Base-by-base conservation (phyloP, 2,888 invertebrate species). In the Zaprionus bogoriensis region DNA sequence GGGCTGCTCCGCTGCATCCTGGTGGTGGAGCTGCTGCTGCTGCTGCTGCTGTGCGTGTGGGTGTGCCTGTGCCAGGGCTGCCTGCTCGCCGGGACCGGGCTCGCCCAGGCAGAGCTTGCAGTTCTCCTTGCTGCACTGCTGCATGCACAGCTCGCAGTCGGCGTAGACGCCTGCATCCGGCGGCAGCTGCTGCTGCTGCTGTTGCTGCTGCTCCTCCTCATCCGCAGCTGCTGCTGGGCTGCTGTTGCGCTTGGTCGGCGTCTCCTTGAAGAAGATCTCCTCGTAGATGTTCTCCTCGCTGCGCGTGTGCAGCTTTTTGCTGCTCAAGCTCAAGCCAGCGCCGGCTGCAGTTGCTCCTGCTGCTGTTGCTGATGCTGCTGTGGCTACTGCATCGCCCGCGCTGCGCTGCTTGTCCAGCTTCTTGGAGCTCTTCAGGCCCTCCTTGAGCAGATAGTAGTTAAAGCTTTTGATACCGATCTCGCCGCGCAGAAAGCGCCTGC, bases 381-480 rank as follows among this genome's bases (percentile, higher is more conserved):
- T 12, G 19, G 22, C 10, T 7, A n/a, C 4, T 5, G 50, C 14
- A 7, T 55, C 67, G 2, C 41, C 45, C 5, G 45, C 23, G 3
- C 54, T 58, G 27, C 86, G 79, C 44, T 89, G 89, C 57, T 90
- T 90, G 22, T 89, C 89, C 61, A 88, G 80, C 60, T 90, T 91
- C 52, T 90, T 91, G 0, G 89, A 88, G 42, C 89, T 89, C 63
- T 90, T 91, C 4, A 91, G 62, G 3, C 91, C 91, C 72, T 91
- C 91, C 61, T 91, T 91, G 0, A 91, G 76, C 19, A 91, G 74
- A 73, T 91, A 91, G 65, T 91, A 91, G 57, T 91, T 91, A 66
- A 91, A 91, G 79, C 91, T 91, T 67, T 91, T 91, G 7, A 91
- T 91, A 54, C 91, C 91, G 22, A 91, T 91, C 74, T 91, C 91